Conservation (phyloP, 2,888 invertebrate genomes). For the Hedya salicella region DNA sequence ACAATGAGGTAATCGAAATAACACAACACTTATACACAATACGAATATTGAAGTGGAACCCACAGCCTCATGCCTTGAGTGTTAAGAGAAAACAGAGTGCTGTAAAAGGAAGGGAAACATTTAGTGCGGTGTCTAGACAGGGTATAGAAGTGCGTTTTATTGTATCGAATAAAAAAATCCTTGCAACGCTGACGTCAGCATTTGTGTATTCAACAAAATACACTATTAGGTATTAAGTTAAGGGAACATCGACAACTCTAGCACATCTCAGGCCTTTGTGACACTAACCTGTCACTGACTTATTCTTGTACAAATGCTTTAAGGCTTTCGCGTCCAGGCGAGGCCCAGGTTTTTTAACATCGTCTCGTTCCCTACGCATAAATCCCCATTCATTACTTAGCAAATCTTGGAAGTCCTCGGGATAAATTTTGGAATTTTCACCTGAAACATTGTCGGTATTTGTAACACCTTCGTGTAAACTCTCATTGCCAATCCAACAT, state of each 20-base stretch:
- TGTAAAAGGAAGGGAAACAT: conserved; percentile 74
- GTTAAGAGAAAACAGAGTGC: conserved; percentile 63
- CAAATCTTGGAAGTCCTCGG: conserved; percentile 84
- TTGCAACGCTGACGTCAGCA: conserved; percentile 54
- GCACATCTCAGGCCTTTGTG: conserved; percentile 72
- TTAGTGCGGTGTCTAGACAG: conserved; percentile 75
- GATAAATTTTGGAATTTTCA: conserved; percentile 80
- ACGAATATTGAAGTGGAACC: conserved; percentile 55
- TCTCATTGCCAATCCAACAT: conserved; percentile 54
- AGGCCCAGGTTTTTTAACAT: conserved; percentile 98
- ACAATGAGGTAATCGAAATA: conserved; percentile 32
- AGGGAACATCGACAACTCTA: conserved; percentile 71
- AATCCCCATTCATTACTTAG: conserved; percentile 90
- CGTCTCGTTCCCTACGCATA: conserved; percentile 94
- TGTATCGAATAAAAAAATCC: conserved; percentile 61
- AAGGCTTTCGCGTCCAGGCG: conserved; percentile 88
- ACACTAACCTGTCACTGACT: conserved; percentile 84
- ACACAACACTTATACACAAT: conserved; percentile 54
- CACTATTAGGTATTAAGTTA: conserved; percentile 49
- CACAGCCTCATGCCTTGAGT: conserved; percentile 68
- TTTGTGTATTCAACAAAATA: conserved; percentile 52
- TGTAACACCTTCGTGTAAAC: conserved; percentile 66
- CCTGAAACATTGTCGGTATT: conserved; percentile 81
- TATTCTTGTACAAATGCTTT: conserved; percentile 81
- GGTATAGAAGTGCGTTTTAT: conserved; percentile 69